Evolutionary conservation across 2,888 invertebrate species (phyloP).

Genomic region (Campoplex capitator): DNA sequence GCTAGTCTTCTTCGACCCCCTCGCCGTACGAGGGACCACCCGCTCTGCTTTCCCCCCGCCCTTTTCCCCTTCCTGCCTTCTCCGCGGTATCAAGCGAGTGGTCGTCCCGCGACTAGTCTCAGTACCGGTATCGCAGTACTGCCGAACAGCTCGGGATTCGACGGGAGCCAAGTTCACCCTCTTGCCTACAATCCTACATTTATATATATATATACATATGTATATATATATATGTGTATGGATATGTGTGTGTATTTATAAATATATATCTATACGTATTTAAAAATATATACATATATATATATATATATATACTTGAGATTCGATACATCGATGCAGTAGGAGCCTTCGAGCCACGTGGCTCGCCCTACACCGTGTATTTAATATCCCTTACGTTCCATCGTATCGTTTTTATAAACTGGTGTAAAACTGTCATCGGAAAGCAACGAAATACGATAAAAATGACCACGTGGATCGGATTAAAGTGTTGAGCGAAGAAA

Average conservation of each 20-base stretch:
- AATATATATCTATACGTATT: not conserved
- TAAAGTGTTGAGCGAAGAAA: slow-evolving; percentile 12
- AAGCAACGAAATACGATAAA: slow-evolving; percentile 25
- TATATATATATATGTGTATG: not conserved
- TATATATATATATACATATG: not conserved
- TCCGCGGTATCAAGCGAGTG: slow-evolving; percentile 58
- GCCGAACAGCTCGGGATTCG: slow-evolving; percentile 67
- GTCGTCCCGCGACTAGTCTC: slow-evolving; percentile 64
- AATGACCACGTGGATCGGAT: slow-evolving; percentile 58
- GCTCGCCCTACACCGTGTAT: slow-evolving; percentile 1
- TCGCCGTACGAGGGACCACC: slow-evolving; percentile 52
- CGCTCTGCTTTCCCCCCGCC: slow-evolving; percentile 43
- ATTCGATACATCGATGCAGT: slow-evolving; percentile 15
- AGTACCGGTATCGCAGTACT: slow-evolving; percentile 78
- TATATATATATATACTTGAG: not conserved
- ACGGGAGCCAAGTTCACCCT: slow-evolving; percentile 16
- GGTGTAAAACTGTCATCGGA: slow-evolving; percentile 4
- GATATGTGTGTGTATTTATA: not conserved
- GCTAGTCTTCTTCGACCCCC: slow-evolving; percentile 71
- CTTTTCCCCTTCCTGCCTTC: slow-evolving; percentile 34
- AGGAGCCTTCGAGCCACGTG: slow-evolving; percentile 56
- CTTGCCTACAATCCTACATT: not conserved
- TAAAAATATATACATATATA: slow-evolving; percentile 1
- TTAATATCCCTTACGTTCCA: slow-evolving; percentile 7
- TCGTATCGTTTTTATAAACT: not conserved